phyloP scores from a whole-genome alignment of 2,888 invertebrate species.

The Seira musarum region DNA sequence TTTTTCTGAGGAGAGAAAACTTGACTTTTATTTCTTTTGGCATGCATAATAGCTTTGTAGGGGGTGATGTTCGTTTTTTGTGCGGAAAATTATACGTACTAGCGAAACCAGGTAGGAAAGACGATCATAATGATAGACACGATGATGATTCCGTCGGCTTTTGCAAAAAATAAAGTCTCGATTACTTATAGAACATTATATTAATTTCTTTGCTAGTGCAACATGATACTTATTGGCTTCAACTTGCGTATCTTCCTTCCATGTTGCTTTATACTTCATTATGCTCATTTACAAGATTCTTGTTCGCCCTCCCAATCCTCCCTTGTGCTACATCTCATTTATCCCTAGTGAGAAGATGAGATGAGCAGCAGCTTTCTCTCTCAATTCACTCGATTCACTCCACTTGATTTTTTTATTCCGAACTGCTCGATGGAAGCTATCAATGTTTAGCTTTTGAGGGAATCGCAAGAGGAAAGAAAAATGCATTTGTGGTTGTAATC shows the following conservation, averaged over 20 bases:
- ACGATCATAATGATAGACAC: no score
- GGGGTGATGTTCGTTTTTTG: neutral
- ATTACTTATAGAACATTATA: neutral
- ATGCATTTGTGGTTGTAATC: neutral
- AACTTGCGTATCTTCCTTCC: neutral
- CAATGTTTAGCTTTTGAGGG: no score
- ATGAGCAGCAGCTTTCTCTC: no score
- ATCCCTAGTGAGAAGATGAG: no score
- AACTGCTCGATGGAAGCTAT: no score
- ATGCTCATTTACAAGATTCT: neutral
- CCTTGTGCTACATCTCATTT: neutral
- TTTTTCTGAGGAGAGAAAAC: neutral
- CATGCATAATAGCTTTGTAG: neutral
- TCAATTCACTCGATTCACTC: no score
- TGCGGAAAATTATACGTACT: neutral
- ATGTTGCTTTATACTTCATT: neutral
- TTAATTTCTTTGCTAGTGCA: neutral
- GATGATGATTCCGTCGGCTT: neutral
- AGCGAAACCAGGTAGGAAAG: neutral
- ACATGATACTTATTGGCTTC: neutral
- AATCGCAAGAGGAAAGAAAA: no score
- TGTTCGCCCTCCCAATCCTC: neutral
- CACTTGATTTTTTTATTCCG: no score
- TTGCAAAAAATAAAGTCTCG: neutral
- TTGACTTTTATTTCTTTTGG: neutral